Percentiles rank a stretch among this genome's conserved stretches.
These are phyloP conservation scores for Gymnoscopelus microlampas DNA, from an alignment of 2,797 vertebrate species.

Conservation along the genomic window DNA sequence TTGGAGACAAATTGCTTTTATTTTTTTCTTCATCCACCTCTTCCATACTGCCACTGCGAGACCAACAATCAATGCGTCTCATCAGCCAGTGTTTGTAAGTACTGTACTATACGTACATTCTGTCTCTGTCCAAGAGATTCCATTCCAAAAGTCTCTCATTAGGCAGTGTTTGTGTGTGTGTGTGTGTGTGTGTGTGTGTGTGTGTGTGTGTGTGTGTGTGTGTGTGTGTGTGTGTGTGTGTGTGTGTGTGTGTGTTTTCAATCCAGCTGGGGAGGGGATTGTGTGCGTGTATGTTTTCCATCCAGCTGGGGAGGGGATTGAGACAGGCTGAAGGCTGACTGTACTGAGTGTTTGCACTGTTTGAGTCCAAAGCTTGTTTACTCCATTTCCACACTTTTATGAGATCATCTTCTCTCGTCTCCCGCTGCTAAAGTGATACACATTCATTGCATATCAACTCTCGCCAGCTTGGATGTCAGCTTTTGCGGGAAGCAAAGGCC, in stretches of 20 bases:
- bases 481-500: background rate
- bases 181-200: background rate
- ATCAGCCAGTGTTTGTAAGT: too few relatives aligned
- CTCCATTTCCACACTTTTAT: conserved; percentile 29
- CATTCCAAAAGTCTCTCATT: conserved; percentile 2
- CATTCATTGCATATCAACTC: background rate
- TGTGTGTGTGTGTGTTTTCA: conserved; percentile 1
- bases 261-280: conserved; percentile 43
- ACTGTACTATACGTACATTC: too few relatives aligned
- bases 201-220: background rate
- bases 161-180: conserved; percentile 17
- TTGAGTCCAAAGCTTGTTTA: conserved; percentile 28
- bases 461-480: conserved; percentile 2
- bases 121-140: conserved; percentile 11
- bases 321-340: background rate
- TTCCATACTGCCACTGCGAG: too few relatives aligned
- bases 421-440: background rate
- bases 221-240: background rate
- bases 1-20: too few relatives aligned
- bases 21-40: too few relatives aligned
- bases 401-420: conserved; percentile 42
- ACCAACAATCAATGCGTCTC: too few relatives aligned
- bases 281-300: background rate
- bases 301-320: conserved; percentile 43
- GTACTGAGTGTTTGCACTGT: conserved; percentile 24